phyloP scores from a whole-genome alignment of 2,113 vertebrate genomes.

The Otocyon megalotis region DNA sequence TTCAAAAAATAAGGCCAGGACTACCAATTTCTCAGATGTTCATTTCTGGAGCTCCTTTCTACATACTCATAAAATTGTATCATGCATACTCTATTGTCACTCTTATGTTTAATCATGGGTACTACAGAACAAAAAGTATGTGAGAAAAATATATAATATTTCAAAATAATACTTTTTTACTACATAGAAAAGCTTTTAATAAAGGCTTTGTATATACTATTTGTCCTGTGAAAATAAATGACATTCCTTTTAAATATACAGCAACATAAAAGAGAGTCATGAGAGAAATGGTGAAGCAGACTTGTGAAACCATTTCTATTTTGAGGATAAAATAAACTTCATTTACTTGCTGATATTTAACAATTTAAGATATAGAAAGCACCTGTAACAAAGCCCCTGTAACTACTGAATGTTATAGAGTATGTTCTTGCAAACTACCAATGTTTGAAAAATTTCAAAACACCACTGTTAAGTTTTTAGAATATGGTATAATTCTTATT shows the following conservation, averaged over 20 bases:
- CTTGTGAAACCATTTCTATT: slow-evolving; percentile 44
- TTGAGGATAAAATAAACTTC: slow-evolving; percentile 43
- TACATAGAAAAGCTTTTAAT: slow-evolving; percentile 36
- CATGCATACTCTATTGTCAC: not conserved
- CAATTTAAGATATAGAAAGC: slow-evolving; percentile 49
- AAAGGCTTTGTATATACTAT: not conserved
- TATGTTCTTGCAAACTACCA: slow-evolving; percentile 49
- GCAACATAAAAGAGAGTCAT: slow-evolving; percentile 25
- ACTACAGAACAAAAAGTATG: slow-evolving; percentile 40
- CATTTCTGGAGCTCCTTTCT: slow-evolving; percentile 30
- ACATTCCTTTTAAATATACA: slow-evolving; percentile 26
- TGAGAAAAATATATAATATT: slow-evolving; percentile 42
- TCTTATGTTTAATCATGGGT: slow-evolving; percentile 19
- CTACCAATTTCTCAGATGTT: not conserved
- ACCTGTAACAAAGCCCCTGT: slow-evolving; percentile 17
- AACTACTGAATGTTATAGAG: slow-evolving; percentile 59
- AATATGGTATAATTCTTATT: slow-evolving; percentile 45
- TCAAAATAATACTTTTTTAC: slow-evolving; percentile 21
- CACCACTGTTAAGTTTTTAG: slow-evolving; percentile 26
- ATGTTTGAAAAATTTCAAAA: slow-evolving; percentile 62
- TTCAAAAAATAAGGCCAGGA: not conserved
- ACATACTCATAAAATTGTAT: not conserved
- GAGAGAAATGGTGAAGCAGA: slow-evolving; percentile 47
- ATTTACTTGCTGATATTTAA: slow-evolving; percentile 47
- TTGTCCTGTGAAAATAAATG: slow-evolving; percentile 27